These are phyloP conservation scores for Triops cancriformis DNA, from an alignment of 1,140 invertebrate genomes.

Conservation along the genomic window DNA sequence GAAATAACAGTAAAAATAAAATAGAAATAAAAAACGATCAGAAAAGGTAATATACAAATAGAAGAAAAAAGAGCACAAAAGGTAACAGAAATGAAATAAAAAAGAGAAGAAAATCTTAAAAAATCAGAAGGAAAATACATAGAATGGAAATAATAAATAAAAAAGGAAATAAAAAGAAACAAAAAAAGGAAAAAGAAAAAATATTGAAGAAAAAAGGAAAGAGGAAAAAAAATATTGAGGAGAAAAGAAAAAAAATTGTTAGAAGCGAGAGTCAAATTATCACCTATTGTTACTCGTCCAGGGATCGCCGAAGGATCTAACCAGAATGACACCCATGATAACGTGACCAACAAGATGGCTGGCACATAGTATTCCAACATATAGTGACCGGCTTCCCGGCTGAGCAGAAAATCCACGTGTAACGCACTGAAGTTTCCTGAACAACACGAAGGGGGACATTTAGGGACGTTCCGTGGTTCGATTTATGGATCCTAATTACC, in stretches of 20 bases:
- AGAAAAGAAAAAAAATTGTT: conserved; percentile 44
- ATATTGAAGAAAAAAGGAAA: conserved; percentile 45
- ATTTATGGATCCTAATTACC: neutral
- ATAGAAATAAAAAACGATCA: no score
- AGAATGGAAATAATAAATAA: neutral
- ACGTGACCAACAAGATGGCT: conserved; percentile 74
- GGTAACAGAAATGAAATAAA: no score
- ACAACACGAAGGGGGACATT: neutral
- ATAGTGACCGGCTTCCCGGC: conserved; percentile 55
- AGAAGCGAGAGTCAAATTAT: conserved; percentile 40
- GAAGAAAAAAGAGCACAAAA: no score
- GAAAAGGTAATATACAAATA: no score
- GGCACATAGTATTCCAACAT: conserved; percentile 84
- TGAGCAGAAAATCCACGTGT: neutral
- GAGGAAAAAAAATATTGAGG: conserved; percentile 42
- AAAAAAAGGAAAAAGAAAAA: conserved; percentile 41
- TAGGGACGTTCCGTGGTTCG: neutral
- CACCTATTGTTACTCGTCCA: conserved; percentile 63
- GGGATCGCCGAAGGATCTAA: conserved; percentile 75
- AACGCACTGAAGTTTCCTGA: neutral
- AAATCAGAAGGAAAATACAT: no score
- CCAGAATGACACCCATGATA: conserved; percentile 88
- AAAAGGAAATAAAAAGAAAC: conserved; percentile 1
- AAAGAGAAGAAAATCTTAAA: no score
- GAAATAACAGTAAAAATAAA: no score